Base-by-base conservation (phyloP, 2,113 vertebrate species). In the Cyanoliseus patagonus region DNA sequence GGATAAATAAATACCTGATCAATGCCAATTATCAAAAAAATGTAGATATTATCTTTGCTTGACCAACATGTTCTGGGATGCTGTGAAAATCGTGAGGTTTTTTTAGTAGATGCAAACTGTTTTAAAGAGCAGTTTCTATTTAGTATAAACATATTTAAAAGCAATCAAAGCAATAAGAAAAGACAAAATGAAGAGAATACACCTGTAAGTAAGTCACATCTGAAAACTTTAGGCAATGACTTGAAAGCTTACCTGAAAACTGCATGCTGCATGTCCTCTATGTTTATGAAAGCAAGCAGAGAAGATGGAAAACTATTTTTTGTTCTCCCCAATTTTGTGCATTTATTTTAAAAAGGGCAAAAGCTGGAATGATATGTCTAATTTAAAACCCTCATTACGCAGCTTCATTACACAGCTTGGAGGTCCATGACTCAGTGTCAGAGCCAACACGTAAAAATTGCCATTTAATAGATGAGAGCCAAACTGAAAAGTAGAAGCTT, bases 1-100 rank as follows among this genome's bases (percentile, higher is more conserved):
- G 94, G 72, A 74, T 78, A 92, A 95, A 92, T 77, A 95, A 86
- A 73, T 83, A 90, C 6, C 17, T 66, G 68, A 76, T 94, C 78
- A 46, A 30, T 83, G 67, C 31, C 83, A 96, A 91, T 95, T 92
- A 94, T 94, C 75, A 80, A 61, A 86, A 80, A 88, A 85, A 31
- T 78, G 78, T 80, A 17, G 49, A 35, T 67, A 64, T 73, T 76
- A 23, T 46, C 18, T 83, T 86, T 62, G 12, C 25, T 44, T 84
- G 44, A 52, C 55, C 72, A 57, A 62, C 33, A 7, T 53, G 53
- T n/a, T 80, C 49, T 9, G 41, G 42, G 88, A 81, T 75, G 33
- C 14, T 3, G 4, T n/a, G 7, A 78, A 89, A 91, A 70, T 17
- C 11, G 4, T 39, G 6, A 4, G 20, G 9, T 51, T 46, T 28